A percentile compares a stretch with the other conserved stretches of the same genome.
phyloP scores from a whole-genome alignment of 2,797 vertebrate species.

The Rhinichthys osculus region DNA sequence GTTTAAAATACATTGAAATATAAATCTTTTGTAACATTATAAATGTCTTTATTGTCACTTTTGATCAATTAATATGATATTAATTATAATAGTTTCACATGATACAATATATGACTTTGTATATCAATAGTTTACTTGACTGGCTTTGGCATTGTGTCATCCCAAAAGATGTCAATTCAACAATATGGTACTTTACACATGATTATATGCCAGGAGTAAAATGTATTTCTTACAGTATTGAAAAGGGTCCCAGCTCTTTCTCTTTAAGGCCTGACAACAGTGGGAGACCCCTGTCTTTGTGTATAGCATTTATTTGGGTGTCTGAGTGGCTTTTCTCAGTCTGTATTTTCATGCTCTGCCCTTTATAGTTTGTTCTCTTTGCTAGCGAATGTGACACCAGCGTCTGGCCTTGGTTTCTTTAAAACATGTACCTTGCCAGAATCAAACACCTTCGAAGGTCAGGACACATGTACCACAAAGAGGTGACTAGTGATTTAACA shows the following conservation, averaged over 20 bases:
- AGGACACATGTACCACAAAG: neutral
- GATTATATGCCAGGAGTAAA: neutral
- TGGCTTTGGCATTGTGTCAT: neutral
- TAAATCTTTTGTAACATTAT: neutral
- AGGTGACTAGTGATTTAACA: conserved; percentile 11
- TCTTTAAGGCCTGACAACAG: neutral
- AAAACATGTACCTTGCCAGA: conserved; percentile 4
- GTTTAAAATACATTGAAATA: neutral
- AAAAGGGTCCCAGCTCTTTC: neutral
- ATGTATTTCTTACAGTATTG: neutral
- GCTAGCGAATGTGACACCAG: neutral
- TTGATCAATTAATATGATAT: neutral
- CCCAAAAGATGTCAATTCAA: neutral
- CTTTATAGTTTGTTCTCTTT: conserved; percentile 28
- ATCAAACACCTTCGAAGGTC: neutral
- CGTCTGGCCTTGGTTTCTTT: neutral
- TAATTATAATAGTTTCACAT: neutral
- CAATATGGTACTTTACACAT: neutral
- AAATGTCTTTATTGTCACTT: neutral
- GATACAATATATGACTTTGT: neutral
- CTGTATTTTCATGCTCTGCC: neutral
- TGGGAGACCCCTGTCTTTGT: neutral
- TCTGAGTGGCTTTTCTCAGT: neutral
- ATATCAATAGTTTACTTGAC: neutral
- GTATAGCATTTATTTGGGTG: neutral